phyloP scores from a whole-genome alignment of 2,888 invertebrate genomes.

The Drosophila peninsularis region DNA sequence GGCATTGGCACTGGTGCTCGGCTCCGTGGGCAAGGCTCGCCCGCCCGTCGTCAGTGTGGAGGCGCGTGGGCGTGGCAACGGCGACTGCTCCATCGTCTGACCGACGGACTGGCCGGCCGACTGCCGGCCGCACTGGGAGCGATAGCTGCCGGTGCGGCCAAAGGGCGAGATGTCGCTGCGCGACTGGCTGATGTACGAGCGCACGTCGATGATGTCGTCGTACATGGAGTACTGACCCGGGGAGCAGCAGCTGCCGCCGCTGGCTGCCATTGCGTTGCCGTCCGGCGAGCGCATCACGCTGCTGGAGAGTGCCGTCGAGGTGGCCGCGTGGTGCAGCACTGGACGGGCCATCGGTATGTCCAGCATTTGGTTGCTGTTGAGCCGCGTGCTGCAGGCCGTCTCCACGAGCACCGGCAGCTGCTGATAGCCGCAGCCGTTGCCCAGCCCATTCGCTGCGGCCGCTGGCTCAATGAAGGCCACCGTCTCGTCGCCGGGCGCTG shows the following conservation, averaged over 20 bases:
- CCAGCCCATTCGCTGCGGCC: neutral
- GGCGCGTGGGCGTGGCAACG: slow-evolving; percentile 84
- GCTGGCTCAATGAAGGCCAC: slow-evolving; percentile 75
- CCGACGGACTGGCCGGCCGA: slow-evolving; percentile 33
- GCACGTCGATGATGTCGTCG: slow-evolving; percentile 89
- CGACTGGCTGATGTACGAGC: slow-evolving; percentile 90
- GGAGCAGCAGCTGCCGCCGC: slow-evolving; percentile 84
- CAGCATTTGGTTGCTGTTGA: slow-evolving; percentile 76
- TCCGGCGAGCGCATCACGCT: slow-evolving; percentile 65
- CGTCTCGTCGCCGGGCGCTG: slow-evolving; percentile 65
- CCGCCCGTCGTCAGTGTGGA: slow-evolving; percentile 83
- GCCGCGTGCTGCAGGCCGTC: slow-evolving; percentile 82
- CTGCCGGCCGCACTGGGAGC: slow-evolving; percentile 88
- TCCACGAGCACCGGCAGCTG: slow-evolving; percentile 89
- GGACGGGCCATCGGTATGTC: slow-evolving; percentile 84
- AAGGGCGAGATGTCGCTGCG: slow-evolving; percentile 90
- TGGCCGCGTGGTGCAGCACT: slow-evolving; percentile 73
- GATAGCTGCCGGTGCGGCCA: slow-evolving; percentile 89
- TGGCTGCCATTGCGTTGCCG: slow-evolving; percentile 18
- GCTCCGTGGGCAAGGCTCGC: slow-evolving; percentile 32
- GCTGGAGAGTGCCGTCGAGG: slow-evolving; percentile 64
- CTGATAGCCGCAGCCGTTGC: slow-evolving; percentile 86
- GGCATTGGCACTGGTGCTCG: slow-evolving; percentile 42
- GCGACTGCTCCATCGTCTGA: slow-evolving; percentile 75
- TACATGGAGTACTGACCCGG: slow-evolving; percentile 86